Conservation (phyloP, 2,888 invertebrate genomes). For the Andrena camellia region DNA sequence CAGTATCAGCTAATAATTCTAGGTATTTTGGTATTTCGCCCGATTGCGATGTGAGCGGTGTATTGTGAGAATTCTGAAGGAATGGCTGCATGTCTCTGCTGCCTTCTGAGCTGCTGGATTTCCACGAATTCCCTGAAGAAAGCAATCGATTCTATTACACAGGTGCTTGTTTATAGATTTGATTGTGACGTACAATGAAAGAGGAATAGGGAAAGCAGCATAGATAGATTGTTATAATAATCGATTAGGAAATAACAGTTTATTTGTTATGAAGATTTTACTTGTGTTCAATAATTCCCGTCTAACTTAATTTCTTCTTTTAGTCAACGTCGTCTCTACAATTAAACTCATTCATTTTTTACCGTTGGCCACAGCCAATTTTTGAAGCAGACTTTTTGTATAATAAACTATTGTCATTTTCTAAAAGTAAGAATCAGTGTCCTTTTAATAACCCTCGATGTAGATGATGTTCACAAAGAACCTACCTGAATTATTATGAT, state of each 20-base stretch:
- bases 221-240: constrained; percentile 13
- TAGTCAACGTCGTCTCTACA: no score
- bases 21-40: constrained; percentile 87
- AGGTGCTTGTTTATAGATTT: background rate
- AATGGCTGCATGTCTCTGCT: constrained; percentile 86
- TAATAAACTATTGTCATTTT: no score
- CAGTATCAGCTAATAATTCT: constrained; percentile 88
- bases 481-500: constrained; percentile 87
- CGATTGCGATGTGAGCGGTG: constrained; percentile 68
- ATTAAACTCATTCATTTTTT: no score
- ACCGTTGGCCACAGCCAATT: no score
- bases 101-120: constrained; percentile 85
- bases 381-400: no score
- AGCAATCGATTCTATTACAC: background rate
- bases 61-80: constrained; percentile 80
- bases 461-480: constrained; percentile 61
- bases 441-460: no score
- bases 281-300: no score
- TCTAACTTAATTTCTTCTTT: no score
- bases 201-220: constrained; percentile 31
- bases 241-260: no score
- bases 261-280: no score
- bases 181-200: background rate
- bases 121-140: constrained; percentile 85
- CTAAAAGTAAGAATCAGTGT: no score